phyloP scores from a whole-genome alignment of 2,888 invertebrate species.

The Drosophila fulvimacula region DNA sequence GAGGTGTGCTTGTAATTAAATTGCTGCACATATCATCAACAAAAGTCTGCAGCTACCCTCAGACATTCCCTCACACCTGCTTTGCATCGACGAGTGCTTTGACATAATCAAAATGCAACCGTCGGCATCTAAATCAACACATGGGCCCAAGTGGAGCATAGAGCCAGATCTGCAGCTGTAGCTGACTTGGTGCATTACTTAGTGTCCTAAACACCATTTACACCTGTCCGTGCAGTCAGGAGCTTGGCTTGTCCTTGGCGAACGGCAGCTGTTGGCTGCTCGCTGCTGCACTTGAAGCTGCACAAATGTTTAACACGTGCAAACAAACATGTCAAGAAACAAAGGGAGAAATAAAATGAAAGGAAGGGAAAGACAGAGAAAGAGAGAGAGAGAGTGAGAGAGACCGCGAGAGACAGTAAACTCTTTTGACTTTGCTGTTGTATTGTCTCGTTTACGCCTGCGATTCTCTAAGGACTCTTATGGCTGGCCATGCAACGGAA shows the following conservation, averaged over 20 bases:
- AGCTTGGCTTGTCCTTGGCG: constrained; percentile 73
- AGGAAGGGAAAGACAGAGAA: neutral
- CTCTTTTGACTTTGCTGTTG: constrained; percentile 31
- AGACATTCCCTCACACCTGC: constrained; percentile 23
- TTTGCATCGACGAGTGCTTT: constrained; percentile 53
- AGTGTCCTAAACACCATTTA: constrained; percentile 68
- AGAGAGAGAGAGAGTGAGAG: constrained; percentile 4
- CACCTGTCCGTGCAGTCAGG: constrained; percentile 67
- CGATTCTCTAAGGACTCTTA: constrained; percentile 72
- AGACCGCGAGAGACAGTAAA: neutral
- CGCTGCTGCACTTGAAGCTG: constrained; percentile 49
- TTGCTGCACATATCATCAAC: constrained; percentile 64
- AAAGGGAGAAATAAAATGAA: constrained; percentile 24
- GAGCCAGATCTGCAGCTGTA: neutral
- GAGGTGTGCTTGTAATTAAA: constrained; percentile 77
- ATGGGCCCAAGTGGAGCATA: constrained; percentile 15
- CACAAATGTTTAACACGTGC: constrained; percentile 67
- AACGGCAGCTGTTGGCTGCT: constrained; percentile 23
- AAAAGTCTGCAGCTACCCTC: constrained; percentile 29
- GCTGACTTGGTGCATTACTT: constrained; percentile 48
- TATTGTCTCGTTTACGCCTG: constrained; percentile 74
- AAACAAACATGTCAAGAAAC: constrained; percentile 58
- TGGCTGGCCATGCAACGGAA: constrained; percentile 57
- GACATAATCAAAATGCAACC: constrained; percentile 71
- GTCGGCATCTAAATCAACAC: constrained; percentile 64